Conservation (phyloP, 2,113 vertebrate genomes). For the Crotalus helleri region DNA sequence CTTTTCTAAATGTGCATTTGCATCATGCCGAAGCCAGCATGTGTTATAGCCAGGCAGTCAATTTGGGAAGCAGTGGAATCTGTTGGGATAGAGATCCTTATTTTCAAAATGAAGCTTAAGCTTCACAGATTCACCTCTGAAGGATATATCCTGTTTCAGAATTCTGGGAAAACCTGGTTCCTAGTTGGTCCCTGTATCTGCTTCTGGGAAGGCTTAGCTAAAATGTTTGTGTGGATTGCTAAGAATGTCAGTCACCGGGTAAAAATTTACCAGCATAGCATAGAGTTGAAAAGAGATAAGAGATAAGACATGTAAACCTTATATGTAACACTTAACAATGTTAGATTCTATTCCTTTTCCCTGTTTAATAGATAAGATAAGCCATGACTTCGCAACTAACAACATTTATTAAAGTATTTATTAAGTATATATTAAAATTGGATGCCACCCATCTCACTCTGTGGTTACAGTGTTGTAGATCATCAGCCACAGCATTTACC, state of each 20-base stretch:
- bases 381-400: too few species aligned
- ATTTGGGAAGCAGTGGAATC: background rate
- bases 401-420: too few species aligned
- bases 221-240: background rate
- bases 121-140: background rate
- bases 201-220: background rate
- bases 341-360: background rate
- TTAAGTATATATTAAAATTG: too few species aligned
- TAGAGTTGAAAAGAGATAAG: background rate
- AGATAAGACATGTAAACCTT: background rate
- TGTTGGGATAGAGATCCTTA: background rate
- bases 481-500: too few species aligned
- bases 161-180: background rate
- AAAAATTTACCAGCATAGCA: background rate
- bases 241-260: background rate
- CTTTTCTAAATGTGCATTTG: background rate
- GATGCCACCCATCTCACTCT: too few species aligned
- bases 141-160: background rate
- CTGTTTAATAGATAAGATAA: background rate
- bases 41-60: fast-evolving
- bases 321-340: background rate
- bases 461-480: too few species aligned
- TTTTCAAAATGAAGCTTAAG: background rate
- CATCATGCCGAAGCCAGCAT: background rate
- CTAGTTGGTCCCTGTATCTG: background rate